Conservation (phyloP, 2,797 vertebrate species). For the Lycodopsis pacificus region DNA sequence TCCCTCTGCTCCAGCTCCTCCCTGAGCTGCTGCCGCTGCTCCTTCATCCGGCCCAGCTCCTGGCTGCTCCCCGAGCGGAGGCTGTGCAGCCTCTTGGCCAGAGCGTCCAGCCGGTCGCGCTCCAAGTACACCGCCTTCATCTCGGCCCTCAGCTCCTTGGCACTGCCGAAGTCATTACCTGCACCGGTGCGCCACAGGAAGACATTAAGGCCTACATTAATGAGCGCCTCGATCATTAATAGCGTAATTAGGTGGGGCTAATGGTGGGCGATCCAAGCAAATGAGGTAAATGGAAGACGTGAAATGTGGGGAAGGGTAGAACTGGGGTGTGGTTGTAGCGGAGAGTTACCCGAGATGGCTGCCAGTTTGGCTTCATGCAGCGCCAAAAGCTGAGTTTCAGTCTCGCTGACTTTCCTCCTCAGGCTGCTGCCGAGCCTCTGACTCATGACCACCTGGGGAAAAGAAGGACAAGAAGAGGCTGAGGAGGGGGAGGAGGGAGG, state of each 20-base stretch:
- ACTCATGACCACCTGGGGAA: slow-evolving; percentile 87
- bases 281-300: slow-evolving; percentile 58
- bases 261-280: slow-evolving; percentile 52
- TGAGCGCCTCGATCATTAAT: slow-evolving; percentile 63
- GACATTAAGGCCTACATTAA: slow-evolving; percentile 65
- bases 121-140: slow-evolving; percentile 86
- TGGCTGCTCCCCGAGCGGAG: slow-evolving; percentile 82
- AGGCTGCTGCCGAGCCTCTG: slow-evolving; percentile 90
- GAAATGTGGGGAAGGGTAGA: slow-evolving; percentile 29
- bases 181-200: slow-evolving; percentile 49
- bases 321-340: slow-evolving; percentile 17
- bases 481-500: not conserved
- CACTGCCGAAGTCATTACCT: slow-evolving; percentile 90
- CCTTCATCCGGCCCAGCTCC: slow-evolving; percentile 86
- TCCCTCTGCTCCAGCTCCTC: slow-evolving; percentile 85
- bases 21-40: slow-evolving; percentile 84
- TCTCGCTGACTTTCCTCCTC: slow-evolving; percentile 88
- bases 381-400: slow-evolving; percentile 88
- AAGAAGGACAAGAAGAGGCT: slow-evolving; percentile 57
- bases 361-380: slow-evolving; percentile 91
- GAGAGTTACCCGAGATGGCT: slow-evolving; percentile 88
- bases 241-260: slow-evolving; percentile 58
- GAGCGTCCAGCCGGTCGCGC: slow-evolving; percentile 86
- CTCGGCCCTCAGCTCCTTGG: slow-evolving; percentile 90
- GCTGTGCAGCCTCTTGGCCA: slow-evolving; percentile 84